Evolutionary conservation across 2,113 vertebrate species (phyloP).

Genomic region (Cryptomyrus ogoouensis): DNA sequence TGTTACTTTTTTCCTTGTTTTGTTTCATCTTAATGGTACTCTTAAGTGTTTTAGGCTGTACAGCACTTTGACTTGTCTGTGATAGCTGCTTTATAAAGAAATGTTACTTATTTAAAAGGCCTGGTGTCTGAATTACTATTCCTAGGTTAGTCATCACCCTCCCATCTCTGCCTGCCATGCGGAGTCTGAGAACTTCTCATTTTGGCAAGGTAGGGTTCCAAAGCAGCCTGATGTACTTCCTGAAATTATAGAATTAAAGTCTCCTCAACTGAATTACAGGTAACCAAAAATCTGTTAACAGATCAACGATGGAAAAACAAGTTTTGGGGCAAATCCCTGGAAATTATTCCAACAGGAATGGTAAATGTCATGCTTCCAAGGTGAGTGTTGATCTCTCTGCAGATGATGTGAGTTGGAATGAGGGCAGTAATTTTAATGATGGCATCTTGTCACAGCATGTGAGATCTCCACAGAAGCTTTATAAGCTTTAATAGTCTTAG

Average conservation of each 20-base stretch:
- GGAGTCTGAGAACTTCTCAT: constrained; percentile 72
- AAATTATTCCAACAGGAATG: constrained; percentile 93
- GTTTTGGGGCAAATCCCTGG: constrained; percentile 99
- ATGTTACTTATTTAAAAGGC: background rate
- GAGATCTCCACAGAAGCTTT: background rate
- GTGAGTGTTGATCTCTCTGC: constrained; percentile 59
- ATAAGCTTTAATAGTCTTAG: background rate
- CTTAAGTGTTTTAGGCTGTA: background rate
- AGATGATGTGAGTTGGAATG: background rate
- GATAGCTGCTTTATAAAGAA: background rate
- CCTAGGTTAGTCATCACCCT: constrained; percentile 80
- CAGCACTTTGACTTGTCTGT: background rate
- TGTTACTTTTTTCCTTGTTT: background rate
- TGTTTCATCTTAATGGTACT: background rate
- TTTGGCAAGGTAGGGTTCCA: constrained; percentile 76
- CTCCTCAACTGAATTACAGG: background rate
- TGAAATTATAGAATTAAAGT: background rate
- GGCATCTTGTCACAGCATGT: background rate
- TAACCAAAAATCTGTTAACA: constrained; percentile 48
- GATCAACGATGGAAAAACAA: constrained; percentile 98
- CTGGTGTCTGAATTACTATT: background rate
- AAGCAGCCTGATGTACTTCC: background rate
- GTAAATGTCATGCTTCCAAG: constrained; percentile 80
- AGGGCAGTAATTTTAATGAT: background rate
- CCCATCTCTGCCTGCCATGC: constrained; percentile 81